These are phyloP conservation scores for Podilymbus podiceps DNA, from an alignment of 2,113 vertebrate genomes.

Conservation along the genomic window DNA sequence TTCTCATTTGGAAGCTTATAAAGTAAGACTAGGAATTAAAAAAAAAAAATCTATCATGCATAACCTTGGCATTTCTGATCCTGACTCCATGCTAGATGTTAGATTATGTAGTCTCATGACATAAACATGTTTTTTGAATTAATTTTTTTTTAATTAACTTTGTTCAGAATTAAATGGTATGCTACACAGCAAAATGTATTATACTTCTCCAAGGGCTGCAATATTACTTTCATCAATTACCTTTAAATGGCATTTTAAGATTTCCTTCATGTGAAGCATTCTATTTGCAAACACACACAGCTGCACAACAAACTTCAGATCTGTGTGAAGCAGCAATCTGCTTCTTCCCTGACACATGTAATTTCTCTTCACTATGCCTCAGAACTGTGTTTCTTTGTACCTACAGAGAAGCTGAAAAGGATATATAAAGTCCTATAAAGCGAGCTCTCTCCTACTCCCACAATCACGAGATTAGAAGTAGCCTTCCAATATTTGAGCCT, in stretches of 20 bases:
- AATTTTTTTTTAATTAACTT: not conserved
- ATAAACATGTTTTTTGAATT: not conserved
- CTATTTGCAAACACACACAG: accelerated
- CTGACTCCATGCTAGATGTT: not conserved
- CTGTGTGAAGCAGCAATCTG: not conserved
- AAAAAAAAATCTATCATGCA: accelerated
- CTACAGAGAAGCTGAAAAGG: not conserved
- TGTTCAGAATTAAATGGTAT: not conserved
- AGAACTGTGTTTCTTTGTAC: not conserved
- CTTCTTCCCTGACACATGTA: not conserved
- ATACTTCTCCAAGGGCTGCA: not conserved
- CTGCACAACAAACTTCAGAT: not conserved
- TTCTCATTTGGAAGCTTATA: not conserved
- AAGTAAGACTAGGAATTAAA: not conserved
- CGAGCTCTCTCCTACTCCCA: not conserved
- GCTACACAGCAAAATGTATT: not conserved
- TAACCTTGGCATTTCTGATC: not conserved
- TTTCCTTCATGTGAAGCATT: not conserved
- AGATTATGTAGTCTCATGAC: not conserved
- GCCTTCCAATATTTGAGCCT: not conserved
- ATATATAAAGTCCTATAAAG: not conserved
- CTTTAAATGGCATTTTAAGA: not conserved
- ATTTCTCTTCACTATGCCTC: not conserved
- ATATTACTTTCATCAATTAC: not conserved
- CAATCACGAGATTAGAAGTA: not conserved